Percentiles rank a stretch among this genome's conserved stretches.
These are phyloP conservation scores for Amphiduros pacificus DNA, from an alignment of 2,888 invertebrate genomes.

Conservation along the genomic window DNA sequence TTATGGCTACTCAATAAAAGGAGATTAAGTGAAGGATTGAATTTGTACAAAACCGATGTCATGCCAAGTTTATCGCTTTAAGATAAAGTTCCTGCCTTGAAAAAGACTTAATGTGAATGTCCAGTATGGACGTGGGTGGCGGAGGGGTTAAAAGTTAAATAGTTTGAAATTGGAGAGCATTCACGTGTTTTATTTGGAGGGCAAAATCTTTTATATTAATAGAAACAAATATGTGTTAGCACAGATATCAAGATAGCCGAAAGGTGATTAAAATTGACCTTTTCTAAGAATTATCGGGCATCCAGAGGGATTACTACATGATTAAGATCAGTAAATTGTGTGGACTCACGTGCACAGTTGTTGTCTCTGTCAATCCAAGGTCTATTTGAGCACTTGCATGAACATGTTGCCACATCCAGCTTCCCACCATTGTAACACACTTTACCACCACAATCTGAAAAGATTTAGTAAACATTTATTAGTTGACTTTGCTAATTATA, in stretches of 20 bases:
- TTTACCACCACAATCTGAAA: slow-evolving; percentile 23
- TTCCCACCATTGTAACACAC: slow-evolving; percentile 23
- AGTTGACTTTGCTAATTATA: not conserved
- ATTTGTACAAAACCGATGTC: not conserved
- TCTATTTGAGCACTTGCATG: slow-evolving; percentile 15
- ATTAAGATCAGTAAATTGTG: too few species aligned
- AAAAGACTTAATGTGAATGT: not conserved
- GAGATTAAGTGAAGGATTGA: too few species aligned
- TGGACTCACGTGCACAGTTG: slow-evolving; percentile 20
- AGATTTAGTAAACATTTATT: not conserved
- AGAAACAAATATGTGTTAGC: too few species aligned
- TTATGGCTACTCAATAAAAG: too few species aligned
- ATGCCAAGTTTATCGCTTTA: not conserved
- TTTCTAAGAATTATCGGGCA: too few species aligned
- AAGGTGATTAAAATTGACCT: too few species aligned
- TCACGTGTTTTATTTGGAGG: too few species aligned
- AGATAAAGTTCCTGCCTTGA: not conserved
- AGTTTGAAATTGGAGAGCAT: too few species aligned
- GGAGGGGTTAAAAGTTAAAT: too few species aligned
- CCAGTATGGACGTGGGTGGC: not conserved
- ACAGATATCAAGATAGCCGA: too few species aligned
- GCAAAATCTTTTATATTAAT: too few species aligned
- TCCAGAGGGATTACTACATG: too few species aligned
- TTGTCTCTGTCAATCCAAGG: slow-evolving; percentile 16
- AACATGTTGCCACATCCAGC: slow-evolving; percentile 19